Evolutionary conservation across 2,888 invertebrate species (phyloP), one percentile per base, ranked within the genome.

Genomic region (Chrysina gloriosa): DNA sequence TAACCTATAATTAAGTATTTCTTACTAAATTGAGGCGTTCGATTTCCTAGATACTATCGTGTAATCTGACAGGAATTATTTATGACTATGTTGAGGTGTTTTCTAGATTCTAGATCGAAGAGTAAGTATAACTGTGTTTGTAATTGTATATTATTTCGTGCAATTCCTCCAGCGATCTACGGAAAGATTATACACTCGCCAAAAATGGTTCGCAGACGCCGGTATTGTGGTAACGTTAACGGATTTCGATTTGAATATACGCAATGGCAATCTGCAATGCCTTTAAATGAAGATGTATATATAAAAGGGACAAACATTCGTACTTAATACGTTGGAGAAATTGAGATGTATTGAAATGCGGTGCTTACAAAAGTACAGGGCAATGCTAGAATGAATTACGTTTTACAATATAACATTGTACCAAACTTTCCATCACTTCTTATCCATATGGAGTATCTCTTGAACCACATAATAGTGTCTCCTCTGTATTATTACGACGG

Each of bases 31-130:
- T 56, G 56, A 39, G 39, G 56, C 39, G 39, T 56, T 36, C 36
- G 14, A 56, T 56, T 36, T 56, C 56, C 56, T 56, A 39, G 56
- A 56, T 56, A 23, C 36, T 56, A 56, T 56, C 56, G n/a, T 11
- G 25, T 39, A 56, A 23, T 56, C 39, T 7, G 42, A 42, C 19
- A 25, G 14, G 27, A 27, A 27, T 50, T 50, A 50, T 27, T 1
- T 25, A 50, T 25, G 25, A 11, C 23, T 50, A 27, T 25, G 29
- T 14, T 29, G 50, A 27, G 25, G 25, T 50, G 27, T 25, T 50
- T 2, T 16, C 19, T 42, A 42, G 42, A 42, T 42, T 3, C 7
- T 27, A 27, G 25, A 50, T 50, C 27, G 25, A 27, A 11, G 11
- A 50, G n/a, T 50, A 14, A n/a, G n/a, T 42, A 11, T 42, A 50